Evolutionary conservation across 1,140 invertebrate genomes (phyloP).

Genomic region (Tetramorium parvispinum): DNA sequence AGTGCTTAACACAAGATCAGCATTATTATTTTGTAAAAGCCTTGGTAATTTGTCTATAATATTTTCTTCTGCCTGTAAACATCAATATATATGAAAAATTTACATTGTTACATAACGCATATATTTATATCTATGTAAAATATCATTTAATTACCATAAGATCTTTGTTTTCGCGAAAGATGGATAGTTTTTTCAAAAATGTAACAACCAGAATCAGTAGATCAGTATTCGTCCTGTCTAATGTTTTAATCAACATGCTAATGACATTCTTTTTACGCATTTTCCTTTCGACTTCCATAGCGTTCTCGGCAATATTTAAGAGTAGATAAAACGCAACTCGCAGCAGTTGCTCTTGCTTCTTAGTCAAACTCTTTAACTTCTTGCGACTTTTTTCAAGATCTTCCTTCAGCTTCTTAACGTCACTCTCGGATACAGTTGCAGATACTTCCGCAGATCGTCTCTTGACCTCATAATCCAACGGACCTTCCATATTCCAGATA

Average conservation of each 20-base stretch:
- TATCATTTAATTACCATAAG: conserved; percentile 89
- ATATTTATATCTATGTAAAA: conserved; percentile 12
- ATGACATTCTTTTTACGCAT: conserved; percentile 98
- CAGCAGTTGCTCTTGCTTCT: conserved; percentile 97
- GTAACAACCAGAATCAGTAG: conserved; percentile 96
- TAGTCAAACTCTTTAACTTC: conserved; percentile 92
- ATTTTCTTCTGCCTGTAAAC: conserved; percentile 87
- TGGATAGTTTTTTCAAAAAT: conserved; percentile 97
- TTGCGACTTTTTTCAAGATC: conserved; percentile 93
- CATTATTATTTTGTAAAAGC: conserved; percentile 90
- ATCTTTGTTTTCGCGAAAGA: conserved; percentile 97
- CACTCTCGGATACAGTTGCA: conserved; percentile 77
- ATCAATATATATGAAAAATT: conserved; percentile 55
- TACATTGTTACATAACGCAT: neutral
- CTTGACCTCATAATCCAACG: conserved; percentile 82
- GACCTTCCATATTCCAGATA: conserved; percentile 81
- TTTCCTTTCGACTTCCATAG: conserved; percentile 96
- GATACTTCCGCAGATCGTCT: conserved; percentile 77
- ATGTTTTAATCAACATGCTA: conserved; percentile 93
- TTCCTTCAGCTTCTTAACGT: conserved; percentile 89
- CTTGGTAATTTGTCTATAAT: conserved; percentile 92
- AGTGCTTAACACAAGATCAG: conserved; percentile 94
- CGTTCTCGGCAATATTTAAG: conserved; percentile 97
- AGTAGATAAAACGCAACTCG: conserved; percentile 96
- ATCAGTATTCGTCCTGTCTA: conserved; percentile 94